A percentile compares a stretch with the other conserved stretches of the same genome.
These are phyloP conservation scores for Nannoperca obscura DNA, from an alignment of 2,797 vertebrate species.

Conservation along the genomic window DNA sequence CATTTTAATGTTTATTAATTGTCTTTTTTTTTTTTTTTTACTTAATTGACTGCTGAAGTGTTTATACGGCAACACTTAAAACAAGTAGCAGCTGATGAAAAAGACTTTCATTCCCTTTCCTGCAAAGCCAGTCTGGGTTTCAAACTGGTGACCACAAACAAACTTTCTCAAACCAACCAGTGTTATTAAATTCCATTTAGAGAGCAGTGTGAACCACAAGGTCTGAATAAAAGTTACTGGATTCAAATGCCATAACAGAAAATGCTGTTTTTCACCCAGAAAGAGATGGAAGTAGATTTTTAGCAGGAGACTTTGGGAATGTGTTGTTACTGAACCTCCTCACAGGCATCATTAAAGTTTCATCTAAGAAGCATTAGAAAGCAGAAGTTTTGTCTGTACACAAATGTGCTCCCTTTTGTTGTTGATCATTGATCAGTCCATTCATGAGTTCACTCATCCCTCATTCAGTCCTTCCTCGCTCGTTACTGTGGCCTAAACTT, in stretches of 20 bases:
- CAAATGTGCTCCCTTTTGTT: background rate
- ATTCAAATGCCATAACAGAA: background rate
- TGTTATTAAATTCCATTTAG: background rate
- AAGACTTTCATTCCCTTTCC: background rate
- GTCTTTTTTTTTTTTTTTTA: background rate
- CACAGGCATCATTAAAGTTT: conserved; percentile 36
- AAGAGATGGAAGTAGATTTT: background rate
- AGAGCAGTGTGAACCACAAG: background rate
- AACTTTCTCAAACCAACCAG: background rate
- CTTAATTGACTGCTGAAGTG: background rate
- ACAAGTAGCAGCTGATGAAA: background rate
- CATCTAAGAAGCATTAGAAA: conserved; percentile 13
- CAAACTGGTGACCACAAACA: background rate
- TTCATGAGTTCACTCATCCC: background rate
- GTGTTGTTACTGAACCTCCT: conserved; percentile 7
- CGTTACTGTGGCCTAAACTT: background rate
- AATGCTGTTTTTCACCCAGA: background rate
- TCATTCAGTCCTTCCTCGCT: background rate
- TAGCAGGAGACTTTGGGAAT: background rate
- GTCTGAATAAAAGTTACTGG: conserved; percentile 1
- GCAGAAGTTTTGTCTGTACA: conserved; percentile 3
- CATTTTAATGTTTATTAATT: background rate
- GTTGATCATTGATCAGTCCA: background rate
- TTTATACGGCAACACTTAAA: background rate
- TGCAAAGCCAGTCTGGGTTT: background rate